Evolutionary conservation across 2,113 vertebrate species (phyloP).

Genomic region (Macrotus californicus): DNA sequence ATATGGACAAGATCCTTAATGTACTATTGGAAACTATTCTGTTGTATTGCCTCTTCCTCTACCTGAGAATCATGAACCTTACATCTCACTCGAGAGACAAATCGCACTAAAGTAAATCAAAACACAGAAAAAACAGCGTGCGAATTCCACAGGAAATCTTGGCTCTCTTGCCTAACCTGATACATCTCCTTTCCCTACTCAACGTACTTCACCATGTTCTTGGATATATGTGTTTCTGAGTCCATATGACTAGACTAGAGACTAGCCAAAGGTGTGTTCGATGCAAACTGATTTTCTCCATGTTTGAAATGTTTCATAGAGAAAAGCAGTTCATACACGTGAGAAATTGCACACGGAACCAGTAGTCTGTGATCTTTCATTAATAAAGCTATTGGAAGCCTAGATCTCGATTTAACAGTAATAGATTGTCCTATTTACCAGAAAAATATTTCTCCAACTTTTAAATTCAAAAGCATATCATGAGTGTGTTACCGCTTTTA

Average conservation of each 20-base stretch:
- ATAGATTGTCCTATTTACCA: neutral
- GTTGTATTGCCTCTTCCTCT: neutral
- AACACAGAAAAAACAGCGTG: neutral
- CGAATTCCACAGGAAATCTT: neutral
- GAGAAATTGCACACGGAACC: neutral
- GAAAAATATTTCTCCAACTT: neutral
- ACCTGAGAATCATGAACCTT: neutral
- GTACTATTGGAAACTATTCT: neutral
- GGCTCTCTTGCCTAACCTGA: neutral
- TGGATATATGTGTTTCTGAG: neutral
- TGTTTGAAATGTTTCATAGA: neutral
- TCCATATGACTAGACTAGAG: neutral
- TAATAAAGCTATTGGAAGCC: neutral
- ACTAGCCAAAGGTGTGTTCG: neutral
- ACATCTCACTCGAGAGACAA: neutral
- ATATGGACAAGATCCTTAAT: neutral
- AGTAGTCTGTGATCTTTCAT: neutral
- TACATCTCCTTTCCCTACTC: neutral
- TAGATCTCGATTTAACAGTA: neutral
- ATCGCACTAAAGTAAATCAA: neutral
- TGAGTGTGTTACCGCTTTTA: neutral
- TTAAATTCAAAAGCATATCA: neutral
- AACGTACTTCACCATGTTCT: neutral
- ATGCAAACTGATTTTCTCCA: neutral
- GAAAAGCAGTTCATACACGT: neutral